Evolutionary conservation across 2,888 invertebrate genomes (phyloP).

Genomic region (Molorchus minor): DNA sequence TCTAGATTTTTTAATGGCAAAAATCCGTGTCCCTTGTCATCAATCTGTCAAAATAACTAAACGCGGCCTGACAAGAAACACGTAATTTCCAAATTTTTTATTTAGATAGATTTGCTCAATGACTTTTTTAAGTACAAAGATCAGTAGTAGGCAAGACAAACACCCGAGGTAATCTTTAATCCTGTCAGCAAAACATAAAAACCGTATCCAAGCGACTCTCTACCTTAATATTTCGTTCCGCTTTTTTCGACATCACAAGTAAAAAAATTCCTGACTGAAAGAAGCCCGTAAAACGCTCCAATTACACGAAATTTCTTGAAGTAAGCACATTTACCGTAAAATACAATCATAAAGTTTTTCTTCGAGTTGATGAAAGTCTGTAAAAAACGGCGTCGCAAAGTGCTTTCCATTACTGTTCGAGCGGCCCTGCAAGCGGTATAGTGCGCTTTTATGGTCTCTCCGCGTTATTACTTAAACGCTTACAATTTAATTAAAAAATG

Average conservation of each 20-base stretch:
- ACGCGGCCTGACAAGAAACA: no score
- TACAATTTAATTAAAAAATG: slow-evolving; percentile 31
- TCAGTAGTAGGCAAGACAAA: no score
- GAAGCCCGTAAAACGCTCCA: slow-evolving; percentile 6
- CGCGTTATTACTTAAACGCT: slow-evolving; percentile 17
- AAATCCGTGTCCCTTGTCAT: no score
- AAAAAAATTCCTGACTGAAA: slow-evolving; percentile 5
- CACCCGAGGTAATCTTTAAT: no score
- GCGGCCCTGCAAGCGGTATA: slow-evolving; percentile 5
- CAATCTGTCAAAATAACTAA: no score
- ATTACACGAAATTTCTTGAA: slow-evolving; percentile 2
- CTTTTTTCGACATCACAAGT: not conserved
- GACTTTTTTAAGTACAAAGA: no score
- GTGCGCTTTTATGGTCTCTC: slow-evolving; percentile 16
- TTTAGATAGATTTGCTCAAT: no score
- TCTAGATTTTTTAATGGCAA: no score
- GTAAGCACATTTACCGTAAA: slow-evolving; percentile 17
- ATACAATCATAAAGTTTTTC: slow-evolving; percentile 25
- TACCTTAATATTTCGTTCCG: no score
- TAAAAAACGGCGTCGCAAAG: slow-evolving; percentile 21
- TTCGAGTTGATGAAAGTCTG: slow-evolving; percentile 24
- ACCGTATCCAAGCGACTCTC: no score
- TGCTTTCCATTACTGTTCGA: slow-evolving; percentile 22
- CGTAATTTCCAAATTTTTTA: no score
- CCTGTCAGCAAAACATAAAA: no score